Base-by-base conservation (phyloP, 2,888 invertebrate genomes). In the Phengaris alcon region DNA sequence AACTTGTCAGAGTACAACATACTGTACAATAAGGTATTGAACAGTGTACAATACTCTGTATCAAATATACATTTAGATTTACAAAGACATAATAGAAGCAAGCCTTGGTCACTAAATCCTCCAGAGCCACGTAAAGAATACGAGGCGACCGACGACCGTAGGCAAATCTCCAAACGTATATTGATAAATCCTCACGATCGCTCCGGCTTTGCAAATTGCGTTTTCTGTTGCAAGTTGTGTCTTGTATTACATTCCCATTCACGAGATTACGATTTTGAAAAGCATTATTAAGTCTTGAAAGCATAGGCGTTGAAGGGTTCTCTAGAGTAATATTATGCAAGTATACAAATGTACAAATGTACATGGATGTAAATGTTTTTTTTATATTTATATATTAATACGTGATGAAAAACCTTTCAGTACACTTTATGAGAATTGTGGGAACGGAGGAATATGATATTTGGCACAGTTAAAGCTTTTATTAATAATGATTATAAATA, bases 171-270 rank as follows among this genome's bases (percentile, higher is more conserved):
- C 83, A 82, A 79, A 82, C 82, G 85, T 85, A 85, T 89, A 87
- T 89, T 87, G 89, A 86, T 87, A 90, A 90, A 90, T 90, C 90
- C 90, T 84, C 82, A 90, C 88, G 87, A 90, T 88, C 88, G 88
- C 83, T 87, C 84, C 80, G 84, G 88, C 90, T 90, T 90, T 90
- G 87, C 83, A 84, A 86, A 87, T 86, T 86, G 86, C 85, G 85
- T 85, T 86, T 82, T 82, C 82, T 82, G 81, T 83, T 86, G 84
- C 85, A 86, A 85, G 84, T 85, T 86, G 86, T 83, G 84, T 85
- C 85, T 86, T 84, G 85, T 87, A 86, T 86, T 86, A 86, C 82
- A 87, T 87, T 87, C 85, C 81, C 86, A 85, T 87, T 86, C 82
- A 81, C 77, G 77, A 82, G 83, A 84, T 85, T 84, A 85, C 82